phyloP scores from a whole-genome alignment of 1,140 invertebrate species.

The Coptotermes formosanus region DNA sequence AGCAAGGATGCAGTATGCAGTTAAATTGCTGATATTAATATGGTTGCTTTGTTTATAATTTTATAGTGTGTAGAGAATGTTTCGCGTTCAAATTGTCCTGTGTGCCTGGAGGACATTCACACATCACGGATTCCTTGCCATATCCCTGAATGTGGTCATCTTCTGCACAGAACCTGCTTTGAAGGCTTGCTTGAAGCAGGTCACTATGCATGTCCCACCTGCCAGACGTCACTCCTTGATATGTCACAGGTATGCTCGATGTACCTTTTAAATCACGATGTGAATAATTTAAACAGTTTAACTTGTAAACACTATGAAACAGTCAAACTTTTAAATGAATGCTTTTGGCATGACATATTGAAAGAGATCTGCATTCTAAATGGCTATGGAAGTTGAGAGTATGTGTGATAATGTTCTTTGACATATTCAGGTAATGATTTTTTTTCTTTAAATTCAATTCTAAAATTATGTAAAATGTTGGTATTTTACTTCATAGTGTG shows the following conservation, averaged over 20 bases:
- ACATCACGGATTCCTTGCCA: slow-evolving; percentile 82
- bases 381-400: too few species aligned
- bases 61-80: slow-evolving; percentile 84
- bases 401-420: too few species aligned
- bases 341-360: too few species aligned
- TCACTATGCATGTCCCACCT: slow-evolving; percentile 84
- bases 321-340: too few species aligned
- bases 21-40: slow-evolving; percentile 25
- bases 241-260: slow-evolving; percentile 62
- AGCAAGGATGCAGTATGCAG: background rate
- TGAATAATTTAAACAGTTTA: too few species aligned
- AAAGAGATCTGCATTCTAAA: too few species aligned
- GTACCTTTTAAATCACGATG: too few species aligned
- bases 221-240: slow-evolving; percentile 79
- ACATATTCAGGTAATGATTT: too few species aligned
- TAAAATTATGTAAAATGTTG: too few species aligned
- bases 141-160: slow-evolving; percentile 82
- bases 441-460: too few species aligned
- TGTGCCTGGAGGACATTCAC: slow-evolving; percentile 86
- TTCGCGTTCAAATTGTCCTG: slow-evolving; percentile 79
- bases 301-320: too few species aligned
- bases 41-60: slow-evolving; percentile 35
- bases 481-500: too few species aligned
- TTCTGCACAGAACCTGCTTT: slow-evolving; percentile 78
- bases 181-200: slow-evolving; percentile 72